Base-by-base conservation (phyloP, 2,888 invertebrate species). In the Lithophane leautieri region DNA sequence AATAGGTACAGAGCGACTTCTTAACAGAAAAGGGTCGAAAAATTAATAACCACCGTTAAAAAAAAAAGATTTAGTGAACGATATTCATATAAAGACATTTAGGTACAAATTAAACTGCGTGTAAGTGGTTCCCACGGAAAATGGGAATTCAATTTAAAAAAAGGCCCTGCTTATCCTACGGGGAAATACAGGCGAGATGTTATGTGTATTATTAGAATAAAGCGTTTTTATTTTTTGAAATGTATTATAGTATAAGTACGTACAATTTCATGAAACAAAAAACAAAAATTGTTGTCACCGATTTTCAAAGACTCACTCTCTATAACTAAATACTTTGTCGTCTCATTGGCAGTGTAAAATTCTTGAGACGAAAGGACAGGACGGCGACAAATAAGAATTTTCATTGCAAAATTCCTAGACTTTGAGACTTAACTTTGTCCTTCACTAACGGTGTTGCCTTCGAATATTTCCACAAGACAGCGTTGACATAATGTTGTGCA, bases 341-440 rank as follows among this genome's bases (percentile, higher is more conserved):
- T 67, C 40, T 70, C 52, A 56, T 63, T 62, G 63, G 34, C 25
- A 54, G 25, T 8, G 14, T 22, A 34, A 52, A 71, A 80, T 70
- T 73, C 68, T 61, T 44, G 62, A 42, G 67, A 25, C 54, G 40
- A 79, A 60, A 58, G 52, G 69, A 70, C 56, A 62, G 84, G 84
- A 66, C 81, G 73, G 60, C 34, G 40, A 40, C 69, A 60, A 84
- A 70, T 61, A 80, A 81, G 81, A 81, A 81, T 80, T 70, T 81
- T 84, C 74, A 81, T 81, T 81, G 79, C 52, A 69, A 72, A 84
- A 81, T 84, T 81, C 81, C 52, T 62, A 73, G 69, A 62, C 52
- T 62, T 66, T 52, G 58, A 54, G 65, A 70, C 47, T 16, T 63
- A 68, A 78, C 67, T 40, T 56, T 40, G 68, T 66, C 34, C 40